A percentile compares a stretch with the other conserved stretches of the same genome.
Conservation (phyloP, 92 coral and sea anemone genomes). For the Phenganax stokvisi region DNA sequence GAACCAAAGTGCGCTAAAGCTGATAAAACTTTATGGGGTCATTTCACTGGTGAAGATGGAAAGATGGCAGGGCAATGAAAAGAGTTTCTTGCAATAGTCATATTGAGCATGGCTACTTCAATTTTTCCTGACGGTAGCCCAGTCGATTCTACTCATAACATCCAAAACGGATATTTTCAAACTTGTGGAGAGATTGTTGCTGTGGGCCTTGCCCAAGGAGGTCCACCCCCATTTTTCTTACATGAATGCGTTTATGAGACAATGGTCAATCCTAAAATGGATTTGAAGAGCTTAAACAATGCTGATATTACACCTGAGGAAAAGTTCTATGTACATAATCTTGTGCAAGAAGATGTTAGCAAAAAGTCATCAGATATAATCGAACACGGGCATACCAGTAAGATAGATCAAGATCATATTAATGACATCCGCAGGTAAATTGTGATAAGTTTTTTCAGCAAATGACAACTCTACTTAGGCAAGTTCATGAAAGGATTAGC, state of each 20-base stretch:
- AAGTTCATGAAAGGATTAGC: constrained; percentile 48
- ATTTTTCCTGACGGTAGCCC: constrained; percentile 43
- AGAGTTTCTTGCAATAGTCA: constrained; percentile 11
- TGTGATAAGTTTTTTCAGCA: constrained; percentile 35
- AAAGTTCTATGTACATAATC: not conserved
- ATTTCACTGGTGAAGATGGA: constrained; percentile 40
- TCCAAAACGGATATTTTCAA: constrained; percentile 39
- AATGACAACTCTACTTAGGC: constrained; percentile 32
- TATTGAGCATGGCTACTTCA: constrained; percentile 17
- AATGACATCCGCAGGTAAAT: constrained; percentile 1
- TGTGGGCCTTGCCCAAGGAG: constrained; percentile 45
- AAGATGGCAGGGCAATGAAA: constrained; percentile 41
- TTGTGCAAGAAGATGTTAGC: constrained; percentile 20
- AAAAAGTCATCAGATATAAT: not conserved
- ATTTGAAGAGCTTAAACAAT: constrained; percentile 7
- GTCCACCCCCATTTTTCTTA: constrained; percentile 43
- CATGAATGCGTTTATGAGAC: constrained; percentile 46
- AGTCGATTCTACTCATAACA: constrained; percentile 27
- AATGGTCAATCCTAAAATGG: constrained; percentile 20
- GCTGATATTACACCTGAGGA: constrained; percentile 27
- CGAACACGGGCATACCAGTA: constrained; percentile 13
- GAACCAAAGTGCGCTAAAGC: not conserved
- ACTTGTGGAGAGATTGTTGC: constrained; percentile 52
- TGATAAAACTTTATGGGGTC: constrained; percentile 7
- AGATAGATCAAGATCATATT: constrained; percentile 15